These are phyloP conservation scores for Pangasius mekongensis DNA, from an alignment of 2,797 vertebrate species.

Conservation along the genomic window DNA sequence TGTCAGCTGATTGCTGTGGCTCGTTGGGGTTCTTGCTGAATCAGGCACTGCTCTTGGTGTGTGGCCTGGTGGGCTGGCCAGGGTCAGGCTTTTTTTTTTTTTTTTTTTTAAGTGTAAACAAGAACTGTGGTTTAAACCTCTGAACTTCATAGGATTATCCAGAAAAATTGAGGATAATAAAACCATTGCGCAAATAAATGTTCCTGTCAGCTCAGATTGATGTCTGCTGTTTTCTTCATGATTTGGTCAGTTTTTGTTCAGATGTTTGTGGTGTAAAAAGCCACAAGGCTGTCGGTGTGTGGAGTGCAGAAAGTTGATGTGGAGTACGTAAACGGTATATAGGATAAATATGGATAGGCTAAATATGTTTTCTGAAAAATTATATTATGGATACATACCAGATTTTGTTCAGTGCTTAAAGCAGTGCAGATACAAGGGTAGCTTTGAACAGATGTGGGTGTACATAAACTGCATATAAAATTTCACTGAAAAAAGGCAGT, in stretches of 20 bases:
- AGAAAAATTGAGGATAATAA: slow-evolving; percentile 15
- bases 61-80: slow-evolving; percentile 62
- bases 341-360: neutral
- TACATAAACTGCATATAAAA: neutral
- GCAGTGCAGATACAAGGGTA: neutral
- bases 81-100: slow-evolving; percentile 22
- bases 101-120: slow-evolving; percentile 27
- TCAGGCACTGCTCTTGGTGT: slow-evolving; percentile 50
- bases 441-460: neutral
- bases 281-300: neutral
- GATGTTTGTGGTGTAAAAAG: slow-evolving; percentile 18
- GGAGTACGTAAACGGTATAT: neutral
- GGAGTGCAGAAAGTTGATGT: neutral
- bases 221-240: slow-evolving; percentile 19
- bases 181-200: slow-evolving; percentile 5
- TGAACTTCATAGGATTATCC: slow-evolving; percentile 6
- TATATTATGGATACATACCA: neutral
- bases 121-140: slow-evolving; percentile 17
- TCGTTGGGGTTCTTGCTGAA: slow-evolving; percentile 10
- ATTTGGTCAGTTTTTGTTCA: slow-evolving; percentile 21
- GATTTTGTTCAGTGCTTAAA: neutral
- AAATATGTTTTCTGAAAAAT: neutral
- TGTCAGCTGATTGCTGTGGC: neutral
- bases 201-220: slow-evolving; percentile 14
- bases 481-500: neutral